phyloP scores from a whole-genome alignment of 2,888 invertebrate species.

The Disparrhopalites patrizii region DNA sequence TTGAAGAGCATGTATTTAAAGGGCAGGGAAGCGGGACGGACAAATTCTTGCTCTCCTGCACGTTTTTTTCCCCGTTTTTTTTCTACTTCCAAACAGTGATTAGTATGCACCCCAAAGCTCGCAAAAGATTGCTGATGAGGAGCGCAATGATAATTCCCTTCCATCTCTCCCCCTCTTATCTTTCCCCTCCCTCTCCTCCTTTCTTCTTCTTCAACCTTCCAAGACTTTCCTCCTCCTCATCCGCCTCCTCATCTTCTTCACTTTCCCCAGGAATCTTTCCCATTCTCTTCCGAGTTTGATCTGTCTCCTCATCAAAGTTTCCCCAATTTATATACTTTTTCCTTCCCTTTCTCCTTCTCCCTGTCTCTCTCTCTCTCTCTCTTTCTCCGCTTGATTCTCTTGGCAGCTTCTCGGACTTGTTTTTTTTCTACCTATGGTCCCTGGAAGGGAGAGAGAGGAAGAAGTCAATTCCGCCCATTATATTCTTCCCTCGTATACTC shows the following conservation, averaged over 20 bases:
- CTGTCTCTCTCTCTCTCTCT: no score
- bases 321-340: no score
- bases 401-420: not conserved
- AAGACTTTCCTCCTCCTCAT: not conserved
- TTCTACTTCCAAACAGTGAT: conserved; percentile 14
- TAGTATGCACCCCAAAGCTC: conserved; percentile 23
- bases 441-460: not conserved
- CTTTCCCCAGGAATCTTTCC: no score
- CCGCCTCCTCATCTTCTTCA: not conserved
- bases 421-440: not conserved
- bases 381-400: no score
- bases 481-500: no score
- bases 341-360: no score
- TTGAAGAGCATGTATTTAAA: no score
- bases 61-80: not conserved
- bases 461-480: no score
- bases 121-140: conserved; percentile 14
- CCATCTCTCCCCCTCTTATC: not conserved
- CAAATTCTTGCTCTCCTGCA: no score
- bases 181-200: not conserved
- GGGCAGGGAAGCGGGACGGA: no score
- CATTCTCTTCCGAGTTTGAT: no score
- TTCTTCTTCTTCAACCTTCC: not conserved
- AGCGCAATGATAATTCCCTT: conserved; percentile 16
- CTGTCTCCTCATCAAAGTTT: conserved; percentile 2